A percentile compares a stretch with the other conserved stretches of the same genome.
Evolutionary conservation across 1,140 invertebrate species (phyloP).

Genomic region (Caenorhabditis elegans): WBcel235 BX284603.4:10222501-10223000

Average conservation of each 20-base stretch:
- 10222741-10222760: neutral
- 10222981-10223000: too few relatives aligned
- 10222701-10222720: neutral
- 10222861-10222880: too few relatives aligned
- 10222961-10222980: too few relatives aligned
- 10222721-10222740: neutral
- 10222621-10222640: constrained; percentile 57
- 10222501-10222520: constrained; percentile 64
- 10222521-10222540: constrained; percentile 59
- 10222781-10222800: neutral
- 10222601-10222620: constrained; percentile 59
- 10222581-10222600: constrained; percentile 51
- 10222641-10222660: constrained; percentile 54
- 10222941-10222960: too few relatives aligned
- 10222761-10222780: neutral
- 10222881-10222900: too few relatives aligned
- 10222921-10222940: too few relatives aligned
- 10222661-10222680: constrained; percentile 49
- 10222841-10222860: too few relatives aligned
- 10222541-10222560: neutral
- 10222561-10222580: too few relatives aligned
- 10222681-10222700: constrained; percentile 34
- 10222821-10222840: too few relatives aligned
- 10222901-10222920: too few relatives aligned
- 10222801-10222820: too few relatives aligned